Conservation (phyloP, 2,797 vertebrate genomes). For the Leptoclinus maculatus region DNA sequence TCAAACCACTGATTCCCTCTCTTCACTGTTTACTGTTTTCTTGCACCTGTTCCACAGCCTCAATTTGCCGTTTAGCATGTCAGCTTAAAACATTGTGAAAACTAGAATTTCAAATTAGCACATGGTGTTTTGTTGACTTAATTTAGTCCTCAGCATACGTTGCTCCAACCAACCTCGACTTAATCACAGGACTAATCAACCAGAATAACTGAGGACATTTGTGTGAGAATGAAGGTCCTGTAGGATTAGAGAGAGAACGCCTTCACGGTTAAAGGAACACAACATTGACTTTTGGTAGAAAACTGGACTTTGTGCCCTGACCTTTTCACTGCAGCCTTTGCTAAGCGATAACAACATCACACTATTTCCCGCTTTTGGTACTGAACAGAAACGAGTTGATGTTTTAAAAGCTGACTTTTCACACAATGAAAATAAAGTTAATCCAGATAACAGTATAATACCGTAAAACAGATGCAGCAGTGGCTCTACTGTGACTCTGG, state of each 20-base stretch:
- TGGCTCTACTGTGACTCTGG: background rate
- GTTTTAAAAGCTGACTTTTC: background rate
- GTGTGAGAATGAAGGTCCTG: background rate
- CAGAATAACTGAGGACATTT: conserved; percentile 6
- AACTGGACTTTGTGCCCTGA: background rate
- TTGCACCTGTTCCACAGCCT: background rate
- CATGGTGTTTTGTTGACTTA: background rate
- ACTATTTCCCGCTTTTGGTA: background rate
- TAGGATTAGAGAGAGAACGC: background rate
- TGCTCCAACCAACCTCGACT: background rate
- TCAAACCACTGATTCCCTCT: background rate
- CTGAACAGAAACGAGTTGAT: conserved; percentile 1
- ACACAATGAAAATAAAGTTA: background rate
- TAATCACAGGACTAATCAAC: background rate
- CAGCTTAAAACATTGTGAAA: background rate
- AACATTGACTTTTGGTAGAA: conserved; percentile 21
- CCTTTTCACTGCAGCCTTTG: conserved; percentile 14
- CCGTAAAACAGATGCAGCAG: background rate
- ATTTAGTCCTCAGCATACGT: background rate
- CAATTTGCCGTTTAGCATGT: background rate
- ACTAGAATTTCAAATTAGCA: background rate
- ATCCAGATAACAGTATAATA: background rate
- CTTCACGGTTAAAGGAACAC: conserved; percentile 16
- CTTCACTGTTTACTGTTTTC: background rate
- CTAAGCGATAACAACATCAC: background rate